Evolutionary conservation across 2,797 vertebrate species (phyloP).

Genomic region (Falco columbarius): DNA sequence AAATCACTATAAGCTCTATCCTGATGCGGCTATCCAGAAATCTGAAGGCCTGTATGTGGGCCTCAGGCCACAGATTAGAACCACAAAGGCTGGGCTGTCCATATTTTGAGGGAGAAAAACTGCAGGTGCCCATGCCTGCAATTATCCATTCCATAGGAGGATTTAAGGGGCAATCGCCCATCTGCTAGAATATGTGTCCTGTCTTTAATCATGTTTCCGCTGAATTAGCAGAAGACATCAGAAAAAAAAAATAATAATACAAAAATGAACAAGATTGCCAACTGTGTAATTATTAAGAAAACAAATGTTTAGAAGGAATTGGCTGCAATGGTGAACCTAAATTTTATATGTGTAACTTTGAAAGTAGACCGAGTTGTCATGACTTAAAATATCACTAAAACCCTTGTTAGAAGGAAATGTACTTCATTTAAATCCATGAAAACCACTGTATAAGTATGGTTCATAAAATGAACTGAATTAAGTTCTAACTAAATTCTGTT

Average conservation of each 20-base stretch:
- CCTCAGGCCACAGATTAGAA: not conserved
- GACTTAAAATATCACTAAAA: not conserved
- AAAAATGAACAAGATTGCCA: not conserved
- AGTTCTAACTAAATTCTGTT: not conserved
- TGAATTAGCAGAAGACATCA: not conserved
- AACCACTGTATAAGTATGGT: not conserved
- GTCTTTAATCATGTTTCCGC: not conserved
- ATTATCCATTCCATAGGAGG: not conserved
- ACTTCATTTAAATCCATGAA: not conserved
- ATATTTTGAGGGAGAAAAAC: constrained; percentile 11
- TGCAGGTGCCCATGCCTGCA: not conserved
- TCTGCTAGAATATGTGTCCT: not conserved
- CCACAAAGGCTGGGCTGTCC: not conserved
- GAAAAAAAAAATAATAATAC: not conserved
- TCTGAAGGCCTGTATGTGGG: not conserved
- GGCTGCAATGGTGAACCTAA: not conserved
- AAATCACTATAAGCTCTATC: not conserved
- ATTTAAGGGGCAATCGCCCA: not conserved
- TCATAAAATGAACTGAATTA: not conserved
- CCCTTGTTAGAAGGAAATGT: not conserved
- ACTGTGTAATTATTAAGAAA: not conserved
- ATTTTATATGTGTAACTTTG: not conserved
- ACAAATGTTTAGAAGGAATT: not conserved
- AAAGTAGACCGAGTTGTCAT: not conserved
- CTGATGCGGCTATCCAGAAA: not conserved